Base-by-base conservation (phyloP, 2,888 invertebrate species). In the Eretmocerus hayati region DNA sequence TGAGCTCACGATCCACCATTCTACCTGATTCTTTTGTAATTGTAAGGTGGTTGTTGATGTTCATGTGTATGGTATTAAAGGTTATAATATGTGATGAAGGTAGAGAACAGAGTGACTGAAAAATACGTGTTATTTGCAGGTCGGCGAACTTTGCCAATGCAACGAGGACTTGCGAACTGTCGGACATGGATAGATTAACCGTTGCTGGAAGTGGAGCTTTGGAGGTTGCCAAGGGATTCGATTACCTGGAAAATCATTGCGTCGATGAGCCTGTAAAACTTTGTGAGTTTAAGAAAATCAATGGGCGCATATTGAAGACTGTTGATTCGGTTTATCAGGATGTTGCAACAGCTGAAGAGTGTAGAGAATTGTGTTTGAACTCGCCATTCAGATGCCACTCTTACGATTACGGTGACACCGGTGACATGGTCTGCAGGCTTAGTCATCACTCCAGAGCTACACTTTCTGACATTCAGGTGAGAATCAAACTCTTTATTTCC, bases 261-360 rank as follows among this genome's bases (percentile, higher is more conserved):
- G 90, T 91, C 30, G 90, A 90, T 64, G 92, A 93, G 66, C 91
- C 92, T n/a, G 89, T 89, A 41, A 91, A 90, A 71, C 77, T 93
- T 55, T 93, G 93, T 74, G 92, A 93, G 74, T 94, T 93, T 76
- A 90, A 91, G 73, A 87, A 90, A 67, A 80, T 90, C 70, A 81
- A 81, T 35, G 91, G 91, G 13, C 84, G 89, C 63, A 92, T 93
- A 60, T 74, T 93, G 57, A 93, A 93, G 74, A 93, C 93, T 1
- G 93, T 93, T 40, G 93, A 93, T 67, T 90, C 91, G 3, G 91
- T 93, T 20, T 90, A 90, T 68, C 89, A 90, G 75, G 90, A 91
- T 64, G 87, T 91, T 41, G 85, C 85, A 57, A 87, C 86, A 19
- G 77, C 88, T 51, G 90, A 91, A 65, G 90, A 90, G 75, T 90